phyloP scores from a whole-genome alignment of 37 sponge, comb jelly and placozoan species.

The Corticium candelabrum region DNA sequence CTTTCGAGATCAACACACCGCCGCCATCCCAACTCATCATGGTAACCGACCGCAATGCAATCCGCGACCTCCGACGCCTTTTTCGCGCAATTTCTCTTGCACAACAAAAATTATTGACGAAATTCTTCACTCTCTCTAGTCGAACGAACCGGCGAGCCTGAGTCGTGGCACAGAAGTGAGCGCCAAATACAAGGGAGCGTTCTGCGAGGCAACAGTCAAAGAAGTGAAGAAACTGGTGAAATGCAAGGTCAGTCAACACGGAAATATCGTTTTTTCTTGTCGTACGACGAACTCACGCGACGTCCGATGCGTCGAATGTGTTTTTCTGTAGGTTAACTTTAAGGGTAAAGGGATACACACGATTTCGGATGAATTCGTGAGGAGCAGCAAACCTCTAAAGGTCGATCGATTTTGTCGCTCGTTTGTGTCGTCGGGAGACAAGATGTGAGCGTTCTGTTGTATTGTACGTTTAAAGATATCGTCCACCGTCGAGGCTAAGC shows the following conservation, averaged over 20 bases:
- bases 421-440: too few relatives aligned
- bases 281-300: not conserved
- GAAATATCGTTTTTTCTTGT: too few relatives aligned
- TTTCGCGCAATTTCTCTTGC: too few relatives aligned
- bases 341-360: slow-evolving; percentile 2
- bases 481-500: slow-evolving; percentile 62
- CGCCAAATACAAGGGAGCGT: slow-evolving; percentile 92
- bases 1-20: too few relatives aligned
- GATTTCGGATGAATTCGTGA: not conserved
- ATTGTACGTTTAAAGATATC: too few relatives aligned
- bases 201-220: slow-evolving; percentile 91
- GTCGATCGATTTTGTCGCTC: too few relatives aligned
- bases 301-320: not conserved
- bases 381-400: not conserved
- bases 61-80: too few relatives aligned
- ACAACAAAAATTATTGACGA: too few relatives aligned
- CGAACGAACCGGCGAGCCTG: slow-evolving; percentile 60
- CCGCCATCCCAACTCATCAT: too few relatives aligned
- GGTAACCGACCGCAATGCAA: too few relatives aligned
- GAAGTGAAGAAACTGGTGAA: slow-evolving; percentile 70
- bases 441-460: not conserved
- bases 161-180: slow-evolving; percentile 88
- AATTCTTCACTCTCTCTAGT: too few relatives aligned
- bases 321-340: not conserved
- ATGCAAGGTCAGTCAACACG: slow-evolving; percentile 60